Conservation (phyloP, 2,888 invertebrate genomes). For the Macrophya alboannulata region DNA sequence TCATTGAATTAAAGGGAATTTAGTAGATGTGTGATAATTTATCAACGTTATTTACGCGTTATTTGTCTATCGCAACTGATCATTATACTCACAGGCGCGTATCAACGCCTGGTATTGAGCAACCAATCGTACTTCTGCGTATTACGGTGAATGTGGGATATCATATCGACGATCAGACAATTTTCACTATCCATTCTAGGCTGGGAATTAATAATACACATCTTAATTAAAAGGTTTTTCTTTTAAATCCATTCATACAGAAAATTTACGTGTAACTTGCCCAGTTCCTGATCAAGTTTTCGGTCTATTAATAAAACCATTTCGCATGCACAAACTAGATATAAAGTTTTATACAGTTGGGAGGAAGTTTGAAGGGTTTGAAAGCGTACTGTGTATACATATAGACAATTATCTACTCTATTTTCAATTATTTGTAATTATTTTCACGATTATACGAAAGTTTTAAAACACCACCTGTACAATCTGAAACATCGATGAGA, state of each 20-base stretch:
- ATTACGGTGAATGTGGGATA: not conserved
- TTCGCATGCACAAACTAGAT: too few species aligned
- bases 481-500: slow-evolving; percentile 7
- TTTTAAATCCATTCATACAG: too few species aligned
- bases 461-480: not conserved
- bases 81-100: not conserved
- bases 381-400: not conserved
- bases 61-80: not conserved
- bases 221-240: too few species aligned
- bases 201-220: not conserved
- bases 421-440: not conserved
- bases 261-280: too few species aligned
- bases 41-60: not conserved
- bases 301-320: not conserved
- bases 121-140: slow-evolving; percentile 10
- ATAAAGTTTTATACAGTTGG: too few species aligned
- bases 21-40: not conserved
- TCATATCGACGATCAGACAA: not conserved
- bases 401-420: not conserved
- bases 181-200: not conserved
- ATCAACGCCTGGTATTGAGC: not conserved
- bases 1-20: slow-evolving; percentile 9
- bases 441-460: not conserved
- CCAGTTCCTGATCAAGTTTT: not conserved
- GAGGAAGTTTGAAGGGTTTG: not conserved